Evolutionary conservation across 2,888 invertebrate genomes (phyloP), one percentile per base, ranked within the genome.

Genomic region (Crocallis elinguaria): DNA sequence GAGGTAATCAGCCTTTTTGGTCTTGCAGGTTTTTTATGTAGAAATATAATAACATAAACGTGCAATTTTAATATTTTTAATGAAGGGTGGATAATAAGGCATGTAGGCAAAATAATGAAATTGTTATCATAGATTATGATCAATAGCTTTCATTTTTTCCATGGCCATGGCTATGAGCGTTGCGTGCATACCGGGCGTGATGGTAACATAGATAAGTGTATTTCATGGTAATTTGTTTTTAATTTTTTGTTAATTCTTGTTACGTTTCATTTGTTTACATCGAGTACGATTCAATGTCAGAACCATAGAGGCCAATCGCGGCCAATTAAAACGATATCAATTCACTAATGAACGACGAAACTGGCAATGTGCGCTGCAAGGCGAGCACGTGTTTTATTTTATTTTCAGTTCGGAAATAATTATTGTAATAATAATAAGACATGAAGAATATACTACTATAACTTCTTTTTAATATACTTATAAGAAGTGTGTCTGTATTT

Each of bases 1-100:
- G 86, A 71, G 83, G 84, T 69, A 69, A 73, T 71, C 76, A 88
- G 88, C 86, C 84, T 86, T 86, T 83, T 71, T 61, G 66, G 62
- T 70, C 52, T 50, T 60, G 45, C 17, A 42, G 42, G 46, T 54
- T 55, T 29, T 29, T 29, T 29, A 6, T 9, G 3, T 19, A 19
- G 3, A 19, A 19, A 19, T 19, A 19, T 19, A 4, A 25, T 25
- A 9, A 9, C 8, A 25, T 29, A 51, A 16, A 21, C 17, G 27
- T 29, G 9, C 0, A 12, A 13, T 30, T 36, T 36, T 29, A 7
- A 30, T 25, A 14, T 29, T 16, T 19, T 39, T 59, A 48, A 37
- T 23, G 49, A 32, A 42, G 14, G 11, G n/a, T n/a, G 29, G 32
- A 30, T 17, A 39, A 38, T 48, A 30, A 59, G 45, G 54, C 44